These are phyloP conservation scores for Stratiomys singularior DNA, from an alignment of 2,888 invertebrate species.

Conservation along the genomic window DNA sequence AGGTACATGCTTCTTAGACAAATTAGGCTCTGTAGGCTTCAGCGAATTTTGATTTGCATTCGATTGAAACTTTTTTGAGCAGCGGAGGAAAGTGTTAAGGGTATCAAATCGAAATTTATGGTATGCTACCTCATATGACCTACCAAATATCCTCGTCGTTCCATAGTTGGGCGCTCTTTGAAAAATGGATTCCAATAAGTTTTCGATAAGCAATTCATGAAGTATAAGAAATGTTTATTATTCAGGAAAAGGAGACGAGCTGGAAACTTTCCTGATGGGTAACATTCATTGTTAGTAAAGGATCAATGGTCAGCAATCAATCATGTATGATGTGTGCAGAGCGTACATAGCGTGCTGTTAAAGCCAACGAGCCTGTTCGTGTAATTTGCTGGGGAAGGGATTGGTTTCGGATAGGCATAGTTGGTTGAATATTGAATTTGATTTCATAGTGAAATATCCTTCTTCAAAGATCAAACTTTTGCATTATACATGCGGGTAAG, in stretches of 20 bases:
- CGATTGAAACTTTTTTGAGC: constrained; percentile 17
- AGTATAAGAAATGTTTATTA: constrained; percentile 38
- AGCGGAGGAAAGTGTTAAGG: background rate
- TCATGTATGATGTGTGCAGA: constrained; percentile 9
- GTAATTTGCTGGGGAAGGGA: background rate
- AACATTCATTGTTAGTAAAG: constrained; percentile 30
- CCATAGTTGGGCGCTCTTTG: constrained; percentile 10
- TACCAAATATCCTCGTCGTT: background rate
- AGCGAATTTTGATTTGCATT: constrained; percentile 18
- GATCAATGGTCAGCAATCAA: constrained; percentile 34
- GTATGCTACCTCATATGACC: background rate
- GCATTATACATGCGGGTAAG: too few species aligned
- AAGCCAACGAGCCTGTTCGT: constrained; percentile 18
- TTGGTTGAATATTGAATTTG: background rate
- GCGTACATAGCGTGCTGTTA: background rate
- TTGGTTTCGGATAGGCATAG: background rate
- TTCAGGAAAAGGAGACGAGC: background rate
- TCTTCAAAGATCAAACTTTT: background rate
- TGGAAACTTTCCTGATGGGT: constrained; percentile 15
- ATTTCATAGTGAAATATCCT: background rate
- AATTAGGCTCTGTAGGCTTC: constrained; percentile 25
- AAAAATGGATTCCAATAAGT: constrained; percentile 44
- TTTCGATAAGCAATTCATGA: constrained; percentile 39
- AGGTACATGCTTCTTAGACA: background rate
- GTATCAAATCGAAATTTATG: constrained; percentile 24